Conservation (phyloP, 2,113 vertebrate genomes). For the Anguilla rostrata region DNA sequence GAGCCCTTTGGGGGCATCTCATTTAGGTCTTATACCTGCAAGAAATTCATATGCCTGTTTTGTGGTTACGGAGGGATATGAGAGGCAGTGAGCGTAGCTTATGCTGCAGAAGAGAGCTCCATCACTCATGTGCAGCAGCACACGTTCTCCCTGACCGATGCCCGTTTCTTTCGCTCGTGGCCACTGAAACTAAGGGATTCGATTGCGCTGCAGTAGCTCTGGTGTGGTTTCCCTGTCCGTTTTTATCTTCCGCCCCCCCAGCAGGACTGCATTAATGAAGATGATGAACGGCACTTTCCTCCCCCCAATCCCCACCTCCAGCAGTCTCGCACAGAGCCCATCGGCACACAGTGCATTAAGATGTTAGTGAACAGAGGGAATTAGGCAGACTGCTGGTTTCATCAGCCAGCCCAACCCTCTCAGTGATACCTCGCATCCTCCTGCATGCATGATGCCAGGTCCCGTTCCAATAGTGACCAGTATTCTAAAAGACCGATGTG, state of each 20-base stretch:
- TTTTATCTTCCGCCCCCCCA: too few species aligned
- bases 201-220: neutral
- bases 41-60: neutral
- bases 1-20: neutral
- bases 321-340: neutral
- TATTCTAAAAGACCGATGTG: too few species aligned
- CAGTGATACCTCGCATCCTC: neutral
- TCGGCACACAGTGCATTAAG: neutral
- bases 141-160: neutral
- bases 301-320: neutral
- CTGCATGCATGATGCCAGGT: neutral
- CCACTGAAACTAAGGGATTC: neutral
- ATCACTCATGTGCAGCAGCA: neutral
- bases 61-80: neutral
- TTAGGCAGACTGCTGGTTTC: neutral
- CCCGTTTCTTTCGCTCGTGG: neutral
- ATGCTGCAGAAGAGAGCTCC: neutral
- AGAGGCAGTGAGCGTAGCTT: neutral
- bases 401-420: neutral
- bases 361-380: neutral
- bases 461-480: neutral
- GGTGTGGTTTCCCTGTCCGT: neutral
- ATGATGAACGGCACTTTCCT: conserved; percentile 3
- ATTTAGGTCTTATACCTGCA: neutral
- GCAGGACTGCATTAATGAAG: conserved; percentile 12